These are phyloP conservation scores for Diorhabda sublineata DNA, from an alignment of 1,140 invertebrate species.

Conservation along the genomic window DNA sequence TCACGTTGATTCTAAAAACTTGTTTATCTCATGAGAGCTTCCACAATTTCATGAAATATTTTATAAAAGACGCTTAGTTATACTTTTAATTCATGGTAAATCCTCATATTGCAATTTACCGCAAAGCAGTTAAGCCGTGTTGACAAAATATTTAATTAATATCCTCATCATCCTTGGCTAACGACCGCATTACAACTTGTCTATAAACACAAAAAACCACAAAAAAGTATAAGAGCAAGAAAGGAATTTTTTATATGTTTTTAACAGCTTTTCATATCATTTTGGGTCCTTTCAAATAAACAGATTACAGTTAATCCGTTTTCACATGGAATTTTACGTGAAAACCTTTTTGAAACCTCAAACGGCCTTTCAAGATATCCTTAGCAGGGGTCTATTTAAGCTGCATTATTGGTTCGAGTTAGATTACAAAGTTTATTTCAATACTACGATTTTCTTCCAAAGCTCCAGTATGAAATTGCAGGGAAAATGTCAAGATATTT, in stretches of 20 bases:
- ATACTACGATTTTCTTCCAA: no score
- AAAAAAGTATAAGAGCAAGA: neutral
- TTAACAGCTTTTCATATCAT: neutral
- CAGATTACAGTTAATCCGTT: neutral
- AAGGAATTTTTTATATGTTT: neutral
- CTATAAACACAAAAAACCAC: neutral
- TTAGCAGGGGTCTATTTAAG: neutral
- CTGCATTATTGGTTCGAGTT: no score
- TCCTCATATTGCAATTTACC: no score
- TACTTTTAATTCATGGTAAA: no score
- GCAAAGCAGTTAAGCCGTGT: neutral
- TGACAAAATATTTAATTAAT: slow-evolving; percentile 1
- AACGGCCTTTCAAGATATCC: neutral
- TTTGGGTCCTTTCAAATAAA: neutral
- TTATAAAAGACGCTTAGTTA: no score
- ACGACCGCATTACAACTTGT: neutral
- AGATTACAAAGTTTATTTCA: no score
- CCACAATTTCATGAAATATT: no score
- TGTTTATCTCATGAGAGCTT: no score
- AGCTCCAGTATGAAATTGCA: no score
- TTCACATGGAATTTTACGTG: neutral
- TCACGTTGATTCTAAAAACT: no score
- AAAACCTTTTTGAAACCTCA: slow-evolving; percentile 3
- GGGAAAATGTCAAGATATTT: no score
- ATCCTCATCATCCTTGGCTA: neutral